Percentiles rank a stretch among this genome's conserved stretches.
These are phyloP conservation scores for Darwinula stevensoni DNA, from an alignment of 2,888 invertebrate genomes.

Conservation along the genomic window DNA sequence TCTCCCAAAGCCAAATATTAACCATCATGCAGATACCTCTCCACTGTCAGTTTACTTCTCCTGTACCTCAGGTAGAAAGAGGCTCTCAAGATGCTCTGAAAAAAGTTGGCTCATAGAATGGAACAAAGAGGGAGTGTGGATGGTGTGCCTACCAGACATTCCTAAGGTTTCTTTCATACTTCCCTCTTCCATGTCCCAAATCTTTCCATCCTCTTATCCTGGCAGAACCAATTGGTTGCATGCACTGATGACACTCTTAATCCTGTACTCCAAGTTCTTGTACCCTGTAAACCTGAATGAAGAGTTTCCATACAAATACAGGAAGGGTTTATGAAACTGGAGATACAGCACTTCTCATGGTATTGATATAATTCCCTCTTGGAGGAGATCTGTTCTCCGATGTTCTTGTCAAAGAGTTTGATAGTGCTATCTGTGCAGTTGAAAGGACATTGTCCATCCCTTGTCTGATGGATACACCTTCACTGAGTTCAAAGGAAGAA, in stretches of 20 bases:
- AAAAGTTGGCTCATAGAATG: too few species aligned
- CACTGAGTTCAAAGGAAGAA: too few species aligned
- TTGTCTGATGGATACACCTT: slow-evolving; percentile 36
- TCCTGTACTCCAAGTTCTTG: slow-evolving; percentile 41
- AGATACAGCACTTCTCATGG: too few species aligned
- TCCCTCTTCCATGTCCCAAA: slow-evolving; percentile 84
- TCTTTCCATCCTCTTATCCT: slow-evolving; percentile 57
- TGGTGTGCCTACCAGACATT: too few species aligned
- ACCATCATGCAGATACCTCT: too few species aligned
- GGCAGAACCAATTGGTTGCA: slow-evolving; percentile 61
- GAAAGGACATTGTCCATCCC: slow-evolving; percentile 74
- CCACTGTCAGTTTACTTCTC: too few species aligned
- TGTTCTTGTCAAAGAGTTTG: slow-evolving; percentile 59
- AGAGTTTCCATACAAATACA: slow-evolving; percentile 4
- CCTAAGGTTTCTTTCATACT: too few species aligned
- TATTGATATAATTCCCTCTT: slow-evolving; percentile 21
- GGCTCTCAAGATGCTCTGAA: too few species aligned
- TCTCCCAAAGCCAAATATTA: too few species aligned
- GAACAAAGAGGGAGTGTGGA: too few species aligned
- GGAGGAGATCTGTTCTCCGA: slow-evolving; percentile 41
- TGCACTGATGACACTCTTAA: slow-evolving; percentile 57
- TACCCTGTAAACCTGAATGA: slow-evolving; percentile 47
- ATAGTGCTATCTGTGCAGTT: slow-evolving; percentile 56
- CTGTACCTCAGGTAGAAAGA: too few species aligned
- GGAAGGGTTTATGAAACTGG: slow-evolving; percentile 8